phyloP scores from a whole-genome alignment of 2,797 vertebrate species.

The Cuculus canorus region DNA sequence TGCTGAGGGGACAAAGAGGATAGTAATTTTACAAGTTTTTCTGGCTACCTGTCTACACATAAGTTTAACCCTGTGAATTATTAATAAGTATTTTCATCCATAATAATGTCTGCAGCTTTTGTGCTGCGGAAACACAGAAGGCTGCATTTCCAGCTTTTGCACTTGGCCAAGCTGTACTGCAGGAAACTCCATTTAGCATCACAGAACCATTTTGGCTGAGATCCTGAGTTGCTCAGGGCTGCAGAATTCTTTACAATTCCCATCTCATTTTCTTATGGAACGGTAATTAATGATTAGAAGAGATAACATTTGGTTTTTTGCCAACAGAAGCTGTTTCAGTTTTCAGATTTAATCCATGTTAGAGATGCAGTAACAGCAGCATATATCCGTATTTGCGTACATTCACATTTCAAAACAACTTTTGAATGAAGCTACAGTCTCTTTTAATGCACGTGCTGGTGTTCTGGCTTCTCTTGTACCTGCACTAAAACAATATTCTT shows the following conservation, averaged over 20 bases:
- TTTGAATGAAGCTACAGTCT: neutral
- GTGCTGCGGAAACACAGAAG: neutral
- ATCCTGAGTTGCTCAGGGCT: constrained; percentile 32
- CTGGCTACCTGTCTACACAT: neutral
- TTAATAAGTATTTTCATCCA: constrained; percentile 17
- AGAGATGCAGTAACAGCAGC: constrained; percentile 17
- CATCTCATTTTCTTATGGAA: constrained; percentile 42
- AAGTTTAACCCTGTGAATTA: constrained; percentile 3
- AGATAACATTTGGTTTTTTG: constrained; percentile 44
- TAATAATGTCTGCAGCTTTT: neutral
- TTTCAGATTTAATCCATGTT: constrained; percentile 48
- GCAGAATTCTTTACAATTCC: constrained; percentile 52
- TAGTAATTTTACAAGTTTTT: neutral
- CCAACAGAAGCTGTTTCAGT: constrained; percentile 18
- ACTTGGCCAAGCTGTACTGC: constrained; percentile 9
- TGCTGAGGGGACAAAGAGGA: neutral
- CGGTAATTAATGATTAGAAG: constrained; percentile 50
- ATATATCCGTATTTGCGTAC: neutral
- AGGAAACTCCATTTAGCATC: constrained; percentile 38
- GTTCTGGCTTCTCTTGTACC: neutral
- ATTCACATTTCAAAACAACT: neutral
- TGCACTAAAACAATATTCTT: neutral
- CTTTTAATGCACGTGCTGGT: neutral
- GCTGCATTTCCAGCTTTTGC: neutral
- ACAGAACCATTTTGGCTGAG: constrained; percentile 26